Percentiles rank a stretch among this genome's conserved stretches.
These are phyloP conservation scores for Drosophila littoralis DNA, from an alignment of 1,140 invertebrate genomes.

Conservation along the genomic window DNA sequence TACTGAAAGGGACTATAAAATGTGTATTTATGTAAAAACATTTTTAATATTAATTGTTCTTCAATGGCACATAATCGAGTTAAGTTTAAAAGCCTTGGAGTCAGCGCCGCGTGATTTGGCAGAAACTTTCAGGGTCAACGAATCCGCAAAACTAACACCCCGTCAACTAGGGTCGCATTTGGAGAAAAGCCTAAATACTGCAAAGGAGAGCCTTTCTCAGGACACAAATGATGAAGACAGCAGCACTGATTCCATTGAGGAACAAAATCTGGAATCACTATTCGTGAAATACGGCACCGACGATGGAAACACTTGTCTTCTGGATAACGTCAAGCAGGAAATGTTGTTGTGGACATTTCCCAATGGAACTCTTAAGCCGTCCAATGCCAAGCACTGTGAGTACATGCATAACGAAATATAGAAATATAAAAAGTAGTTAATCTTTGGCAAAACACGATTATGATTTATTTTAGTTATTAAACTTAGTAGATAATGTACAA, in stretches of 20 bases:
- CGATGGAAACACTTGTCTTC: constrained; percentile 64
- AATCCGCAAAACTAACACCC: neutral
- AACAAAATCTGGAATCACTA: constrained; percentile 46
- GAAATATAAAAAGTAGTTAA: too few relatives aligned
- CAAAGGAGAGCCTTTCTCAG: neutral
- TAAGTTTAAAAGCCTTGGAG: neutral
- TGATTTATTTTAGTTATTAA: too few relatives aligned
- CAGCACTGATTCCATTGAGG: constrained; percentile 7
- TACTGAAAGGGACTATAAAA: constrained; percentile 12
- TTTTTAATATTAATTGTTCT: constrained; percentile 14
- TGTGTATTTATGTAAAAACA: constrained; percentile 17
- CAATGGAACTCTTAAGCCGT: constrained; percentile 57
- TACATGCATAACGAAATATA: constrained; percentile 1
- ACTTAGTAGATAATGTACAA: too few relatives aligned
- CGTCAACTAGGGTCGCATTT: neutral
- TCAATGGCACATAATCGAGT: constrained; percentile 2
- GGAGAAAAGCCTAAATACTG: neutral
- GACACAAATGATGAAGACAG: constrained; percentile 18
- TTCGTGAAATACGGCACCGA: constrained; percentile 60
- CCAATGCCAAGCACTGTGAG: constrained; percentile 42
- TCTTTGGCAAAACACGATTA: too few relatives aligned
- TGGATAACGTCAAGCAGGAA: constrained; percentile 67
- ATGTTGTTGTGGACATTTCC: constrained; percentile 58
- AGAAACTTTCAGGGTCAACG: neutral
- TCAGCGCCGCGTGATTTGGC: neutral